phyloP scores from a whole-genome alignment of 2,113 vertebrate genomes.

The Lynx canadensis region DNA sequence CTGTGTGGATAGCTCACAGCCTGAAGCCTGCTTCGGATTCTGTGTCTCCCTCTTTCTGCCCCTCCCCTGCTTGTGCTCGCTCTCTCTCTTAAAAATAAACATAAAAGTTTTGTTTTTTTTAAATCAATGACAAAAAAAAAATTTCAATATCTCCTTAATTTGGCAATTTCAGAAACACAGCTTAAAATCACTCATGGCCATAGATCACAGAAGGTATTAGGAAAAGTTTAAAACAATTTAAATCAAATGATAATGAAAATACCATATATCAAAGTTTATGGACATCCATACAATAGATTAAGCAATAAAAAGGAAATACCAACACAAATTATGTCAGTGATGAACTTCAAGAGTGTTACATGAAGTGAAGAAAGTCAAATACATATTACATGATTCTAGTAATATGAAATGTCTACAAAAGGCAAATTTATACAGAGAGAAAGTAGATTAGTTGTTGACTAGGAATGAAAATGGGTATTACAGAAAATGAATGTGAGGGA shows the following conservation, averaged over 20 bases:
- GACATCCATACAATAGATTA: background rate
- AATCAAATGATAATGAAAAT: slow-evolving; percentile 9
- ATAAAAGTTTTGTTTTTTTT: no score
- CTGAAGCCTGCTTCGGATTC: no score
- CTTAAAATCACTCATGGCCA: background rate
- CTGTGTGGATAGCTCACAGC: no score
- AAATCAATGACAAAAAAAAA: background rate
- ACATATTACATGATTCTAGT: background rate
- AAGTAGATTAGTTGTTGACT: background rate
- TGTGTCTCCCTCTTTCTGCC: no score
- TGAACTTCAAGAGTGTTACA: background rate
- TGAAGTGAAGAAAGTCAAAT: background rate
- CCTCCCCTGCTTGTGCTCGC: no score
- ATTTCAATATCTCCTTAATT: background rate
- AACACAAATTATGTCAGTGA: background rate
- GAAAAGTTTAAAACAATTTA: background rate
- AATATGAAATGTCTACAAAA: background rate
- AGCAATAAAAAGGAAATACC: background rate
- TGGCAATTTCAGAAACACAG: background rate
- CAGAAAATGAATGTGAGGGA: background rate
- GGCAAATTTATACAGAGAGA: no score
- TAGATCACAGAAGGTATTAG: background rate
- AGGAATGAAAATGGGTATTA: background rate
- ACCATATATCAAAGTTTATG: background rate
- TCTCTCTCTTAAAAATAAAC: no score